Evolutionary conservation across 2,797 vertebrate species (phyloP).

Genomic region (Thripadectes ignobilis): DNA sequence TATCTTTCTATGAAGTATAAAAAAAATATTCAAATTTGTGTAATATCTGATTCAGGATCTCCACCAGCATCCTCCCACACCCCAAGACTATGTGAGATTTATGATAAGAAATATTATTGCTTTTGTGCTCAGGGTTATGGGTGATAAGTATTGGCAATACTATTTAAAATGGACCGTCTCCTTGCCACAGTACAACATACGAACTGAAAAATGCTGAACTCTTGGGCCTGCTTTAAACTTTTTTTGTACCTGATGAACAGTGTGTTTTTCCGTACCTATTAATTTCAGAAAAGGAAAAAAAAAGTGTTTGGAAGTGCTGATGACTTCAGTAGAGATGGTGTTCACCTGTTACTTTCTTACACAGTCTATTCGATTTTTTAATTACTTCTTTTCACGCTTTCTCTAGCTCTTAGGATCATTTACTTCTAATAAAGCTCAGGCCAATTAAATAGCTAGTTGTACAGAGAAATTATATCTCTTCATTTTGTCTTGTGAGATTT

Average conservation of each 20-base stretch:
- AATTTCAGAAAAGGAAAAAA: background rate
- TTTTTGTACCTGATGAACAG: background rate
- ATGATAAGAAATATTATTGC: background rate
- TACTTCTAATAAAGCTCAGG: background rate
- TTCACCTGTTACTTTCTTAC: background rate
- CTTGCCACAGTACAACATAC: background rate
- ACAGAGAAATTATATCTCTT: background rate
- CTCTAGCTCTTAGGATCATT: background rate
- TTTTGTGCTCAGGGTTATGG: background rate
- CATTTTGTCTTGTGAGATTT: background rate
- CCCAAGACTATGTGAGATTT: background rate
- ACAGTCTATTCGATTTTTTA: background rate
- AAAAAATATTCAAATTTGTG: background rate
- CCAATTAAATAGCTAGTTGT: background rate
- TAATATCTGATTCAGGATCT: background rate
- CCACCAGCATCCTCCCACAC: fast-evolving
- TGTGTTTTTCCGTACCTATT: background rate
- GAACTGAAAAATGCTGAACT: background rate
- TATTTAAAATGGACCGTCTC: background rate
- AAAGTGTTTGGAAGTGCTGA: background rate
- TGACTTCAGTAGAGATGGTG: background rate
- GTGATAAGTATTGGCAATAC: background rate
- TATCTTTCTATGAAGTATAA: background rate
- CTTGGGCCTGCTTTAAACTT: background rate
- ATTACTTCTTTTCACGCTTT: background rate